Evolutionary conservation across 2,113 vertebrate genomes (phyloP).

Genomic region (Osmerus eperlanus): DNA sequence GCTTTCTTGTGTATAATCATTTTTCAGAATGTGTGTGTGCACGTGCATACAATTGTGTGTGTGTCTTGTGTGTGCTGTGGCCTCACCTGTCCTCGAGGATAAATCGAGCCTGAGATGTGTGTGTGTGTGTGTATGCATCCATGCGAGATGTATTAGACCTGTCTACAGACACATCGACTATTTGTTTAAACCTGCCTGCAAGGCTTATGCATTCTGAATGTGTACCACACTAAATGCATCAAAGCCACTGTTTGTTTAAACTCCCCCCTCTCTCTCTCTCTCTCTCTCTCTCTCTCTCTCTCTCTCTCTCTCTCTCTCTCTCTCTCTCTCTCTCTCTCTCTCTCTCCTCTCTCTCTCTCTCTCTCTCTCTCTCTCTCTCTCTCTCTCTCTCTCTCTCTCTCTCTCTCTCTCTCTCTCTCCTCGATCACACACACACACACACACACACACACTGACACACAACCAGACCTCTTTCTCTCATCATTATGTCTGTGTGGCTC

Average conservation of each 20-base stretch:
- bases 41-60: conserved; percentile 17
- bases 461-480: background rate
- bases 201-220: conserved; percentile 72
- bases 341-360: no score
- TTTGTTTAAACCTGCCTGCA: conserved; percentile 65
- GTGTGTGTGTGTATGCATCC: conserved; percentile 29
- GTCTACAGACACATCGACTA: conserved; percentile 59
- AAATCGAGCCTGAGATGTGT: conserved; percentile 56
- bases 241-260: conserved; percentile 69
- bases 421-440: no score
- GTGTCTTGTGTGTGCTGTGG: conserved; percentile 32
- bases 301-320: no score
- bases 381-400: background rate
- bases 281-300: no score
- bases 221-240: conserved; percentile 66
- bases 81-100: conserved; percentile 64
- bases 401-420: background rate
- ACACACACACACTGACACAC: conserved; percentile 1
- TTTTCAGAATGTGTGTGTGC: background rate
- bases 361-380: no score
- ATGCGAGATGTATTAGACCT: conserved; percentile 56
- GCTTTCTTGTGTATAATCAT: background rate
- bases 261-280: conserved; percentile 52
- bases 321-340: no score
- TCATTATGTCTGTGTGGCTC: background rate